Evolutionary conservation across 2,113 vertebrate species (phyloP), one percentile per base, ranked within the genome.

Genomic region (Rhynchomys soricoides): DNA sequence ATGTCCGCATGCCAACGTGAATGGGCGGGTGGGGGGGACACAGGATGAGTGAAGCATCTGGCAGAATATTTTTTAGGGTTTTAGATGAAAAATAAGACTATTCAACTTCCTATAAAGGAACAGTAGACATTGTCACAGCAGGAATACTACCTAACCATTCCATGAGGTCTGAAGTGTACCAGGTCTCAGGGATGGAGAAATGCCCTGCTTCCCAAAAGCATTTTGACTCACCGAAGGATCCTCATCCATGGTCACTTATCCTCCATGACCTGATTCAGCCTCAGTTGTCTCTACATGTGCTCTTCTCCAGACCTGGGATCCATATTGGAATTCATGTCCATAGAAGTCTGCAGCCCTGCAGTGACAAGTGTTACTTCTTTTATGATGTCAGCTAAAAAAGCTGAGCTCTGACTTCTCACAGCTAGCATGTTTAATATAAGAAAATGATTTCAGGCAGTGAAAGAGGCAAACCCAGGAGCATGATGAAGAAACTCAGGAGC

Each of bases 21-120:
- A 64, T 10, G 45, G 45, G 34, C 59, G 77, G 31, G 43, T 83
- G 73, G 77, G 91, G 70, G 31, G 89, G 24, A 34, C 5, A 9
- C 52, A 9, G 91, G 89, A 93, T 71, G 74, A 93, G 34, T 12
- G 66, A 73, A 66, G 62, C 83, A 34, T 87, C 89, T 89, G 79
- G 57, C 70, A 86, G 66, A 24, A 37, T 66, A 62, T 7, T 40
- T 70, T 95, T 90, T 29, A 9, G 17, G 16, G 37, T 87, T 94
- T 93, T 13, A 71, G 34, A 71, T 83, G 5, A 87, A 91, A 29
- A 52, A 45, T 9, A 74, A 37, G n/a, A 78, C 22, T 4, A 5
- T 77, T 83, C 81, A 16, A 9, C 55, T 91, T 83, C 31, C 19
- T 40, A 37, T 22, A 48, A 66, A 68, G 68, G 40, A 59, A 2